These are phyloP conservation scores for Podargus strigoides DNA, from an alignment of 2,797 vertebrate species.

Conservation along the genomic window DNA sequence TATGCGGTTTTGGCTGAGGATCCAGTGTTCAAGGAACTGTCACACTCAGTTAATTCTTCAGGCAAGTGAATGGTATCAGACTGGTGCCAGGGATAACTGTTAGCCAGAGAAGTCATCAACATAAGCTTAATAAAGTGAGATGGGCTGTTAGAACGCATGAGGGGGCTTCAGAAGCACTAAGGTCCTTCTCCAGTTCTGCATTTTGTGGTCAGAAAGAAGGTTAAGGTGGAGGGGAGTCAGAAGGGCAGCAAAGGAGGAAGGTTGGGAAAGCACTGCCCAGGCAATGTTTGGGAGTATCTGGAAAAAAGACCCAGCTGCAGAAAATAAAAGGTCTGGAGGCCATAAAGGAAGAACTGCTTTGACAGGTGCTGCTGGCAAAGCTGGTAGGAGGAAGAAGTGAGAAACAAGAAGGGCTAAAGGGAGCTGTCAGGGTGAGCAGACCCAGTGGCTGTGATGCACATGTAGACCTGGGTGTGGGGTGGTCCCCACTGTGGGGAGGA, in stretches of 20 bases:
- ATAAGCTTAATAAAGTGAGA: not conserved
- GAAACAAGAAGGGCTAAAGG: not conserved
- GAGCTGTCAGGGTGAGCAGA: not conserved
- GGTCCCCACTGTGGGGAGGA: not conserved
- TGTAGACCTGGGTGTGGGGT: fast-evolving
- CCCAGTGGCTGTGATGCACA: not conserved
- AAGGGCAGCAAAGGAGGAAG: not conserved
- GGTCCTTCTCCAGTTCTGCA: not conserved
- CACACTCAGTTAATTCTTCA: not conserved
- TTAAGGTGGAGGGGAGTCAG: not conserved
- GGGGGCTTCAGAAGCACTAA: not conserved
- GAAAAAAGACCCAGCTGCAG: not conserved
- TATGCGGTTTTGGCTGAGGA: not conserved
- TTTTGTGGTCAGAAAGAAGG: not conserved
- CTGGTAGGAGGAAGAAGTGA: not conserved
- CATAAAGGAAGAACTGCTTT: not conserved
- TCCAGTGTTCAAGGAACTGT: not conserved
- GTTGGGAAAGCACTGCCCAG: not conserved
- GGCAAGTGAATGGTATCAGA: not conserved
- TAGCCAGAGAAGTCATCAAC: not conserved
- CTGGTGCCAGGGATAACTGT: not conserved
- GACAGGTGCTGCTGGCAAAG: not conserved
- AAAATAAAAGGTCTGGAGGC: not conserved
- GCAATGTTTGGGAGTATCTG: not conserved
- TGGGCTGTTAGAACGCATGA: not conserved